phyloP scores from a whole-genome alignment of 2,113 vertebrate species.

The Ifrita kowaldi region DNA sequence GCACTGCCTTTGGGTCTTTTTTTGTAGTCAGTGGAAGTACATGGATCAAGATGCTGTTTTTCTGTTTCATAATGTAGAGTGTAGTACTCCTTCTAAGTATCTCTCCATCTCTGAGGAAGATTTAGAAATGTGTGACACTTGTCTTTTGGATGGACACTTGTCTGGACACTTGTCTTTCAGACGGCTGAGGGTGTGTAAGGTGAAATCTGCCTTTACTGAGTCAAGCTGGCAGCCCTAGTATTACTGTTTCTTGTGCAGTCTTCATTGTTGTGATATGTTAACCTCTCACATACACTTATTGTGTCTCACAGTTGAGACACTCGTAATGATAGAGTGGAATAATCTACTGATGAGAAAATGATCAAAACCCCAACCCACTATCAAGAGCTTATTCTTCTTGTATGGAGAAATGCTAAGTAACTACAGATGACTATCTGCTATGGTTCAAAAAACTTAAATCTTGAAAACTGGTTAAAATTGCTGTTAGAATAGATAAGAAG shows the following conservation, averaged over 20 bases:
- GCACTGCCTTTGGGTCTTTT: background rate
- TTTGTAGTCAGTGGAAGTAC: background rate
- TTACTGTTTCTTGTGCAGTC: background rate
- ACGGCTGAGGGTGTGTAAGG: background rate
- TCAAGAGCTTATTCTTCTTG: background rate
- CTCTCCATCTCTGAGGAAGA: background rate
- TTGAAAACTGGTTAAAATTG: background rate
- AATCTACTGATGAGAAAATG: background rate
- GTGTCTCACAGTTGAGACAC: background rate
- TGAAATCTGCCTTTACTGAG: background rate
- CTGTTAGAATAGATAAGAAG: background rate
- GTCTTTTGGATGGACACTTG: background rate
- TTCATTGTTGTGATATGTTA: background rate
- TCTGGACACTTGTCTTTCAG: background rate
- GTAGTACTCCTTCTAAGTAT: background rate
- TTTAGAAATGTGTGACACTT: background rate
- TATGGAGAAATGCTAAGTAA: background rate
- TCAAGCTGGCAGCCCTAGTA: background rate
- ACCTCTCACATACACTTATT: background rate
- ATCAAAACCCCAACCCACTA: too few relatives aligned
- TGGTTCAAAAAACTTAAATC: background rate
- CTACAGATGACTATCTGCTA: background rate
- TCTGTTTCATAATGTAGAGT: background rate
- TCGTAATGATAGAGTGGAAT: background rate
- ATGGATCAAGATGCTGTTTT: background rate